Conservation (phyloP, 30 jellyfish, hydroid and myxozoan genomes). For the Aurelia aurita complex sp. Pacific region DNA sequence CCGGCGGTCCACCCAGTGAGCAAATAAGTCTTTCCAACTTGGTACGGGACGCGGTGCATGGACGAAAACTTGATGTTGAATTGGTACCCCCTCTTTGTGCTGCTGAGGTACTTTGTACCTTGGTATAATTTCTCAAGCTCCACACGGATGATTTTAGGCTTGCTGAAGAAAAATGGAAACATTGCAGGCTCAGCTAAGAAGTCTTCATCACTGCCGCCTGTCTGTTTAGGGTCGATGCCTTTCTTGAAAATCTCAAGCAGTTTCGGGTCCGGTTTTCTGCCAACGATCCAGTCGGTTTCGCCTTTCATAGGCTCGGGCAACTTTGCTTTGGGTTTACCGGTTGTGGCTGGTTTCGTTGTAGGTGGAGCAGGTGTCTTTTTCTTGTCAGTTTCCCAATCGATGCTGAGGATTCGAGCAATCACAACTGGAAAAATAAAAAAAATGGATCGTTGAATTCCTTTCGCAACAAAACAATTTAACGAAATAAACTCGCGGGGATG, state of each 20-base stretch:
- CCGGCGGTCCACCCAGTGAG: conserved; percentile 54
- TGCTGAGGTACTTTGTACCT: conserved; percentile 26
- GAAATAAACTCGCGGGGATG: too few species aligned
- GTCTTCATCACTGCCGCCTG: neutral
- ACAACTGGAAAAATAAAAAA: conserved; percentile 19
- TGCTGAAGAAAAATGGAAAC: conserved; percentile 1
- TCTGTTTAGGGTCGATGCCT: conserved; percentile 4
- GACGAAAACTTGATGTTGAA: conserved; percentile 41
- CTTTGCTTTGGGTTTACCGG: conserved; percentile 12
- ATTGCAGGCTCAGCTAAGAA: conserved; percentile 24
- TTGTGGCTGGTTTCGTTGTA: conserved; percentile 33
- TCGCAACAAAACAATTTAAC: too few species aligned
- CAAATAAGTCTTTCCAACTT: conserved; percentile 51
- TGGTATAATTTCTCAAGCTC: conserved; percentile 52
- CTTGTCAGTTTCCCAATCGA: conserved; percentile 46
- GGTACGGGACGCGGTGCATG: conserved; percentile 6
- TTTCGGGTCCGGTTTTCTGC: conserved; percentile 36
- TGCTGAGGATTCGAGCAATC: conserved; percentile 28
- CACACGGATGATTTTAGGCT: conserved; percentile 33
- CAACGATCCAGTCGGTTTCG: conserved; percentile 26
- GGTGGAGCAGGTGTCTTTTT: conserved; percentile 1
- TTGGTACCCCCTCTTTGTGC: conserved; percentile 16
- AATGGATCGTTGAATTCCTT: neutral
- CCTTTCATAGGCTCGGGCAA: conserved; percentile 27
- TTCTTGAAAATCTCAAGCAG: conserved; percentile 14